phyloP scores from a whole-genome alignment of 1,140 invertebrate genomes.

The Tetramorium parvispinum region DNA sequence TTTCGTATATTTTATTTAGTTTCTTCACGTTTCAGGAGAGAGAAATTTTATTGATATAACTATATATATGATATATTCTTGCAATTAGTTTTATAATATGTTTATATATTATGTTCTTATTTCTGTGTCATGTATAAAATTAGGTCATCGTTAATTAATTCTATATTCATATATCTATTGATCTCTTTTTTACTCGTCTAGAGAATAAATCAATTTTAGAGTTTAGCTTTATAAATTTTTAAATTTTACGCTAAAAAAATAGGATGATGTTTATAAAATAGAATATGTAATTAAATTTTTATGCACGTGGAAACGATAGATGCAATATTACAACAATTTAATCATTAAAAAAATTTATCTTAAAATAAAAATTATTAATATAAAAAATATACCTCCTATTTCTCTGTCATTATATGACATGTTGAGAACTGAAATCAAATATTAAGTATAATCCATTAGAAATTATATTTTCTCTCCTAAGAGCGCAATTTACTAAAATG shows the following conservation, averaged over 20 bases:
- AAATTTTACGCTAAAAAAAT: background rate
- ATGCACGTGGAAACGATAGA: background rate
- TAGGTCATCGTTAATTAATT: background rate
- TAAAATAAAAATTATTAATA: slow-evolving; percentile 6
- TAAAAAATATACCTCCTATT: background rate
- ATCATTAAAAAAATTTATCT: background rate
- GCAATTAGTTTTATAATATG: no score
- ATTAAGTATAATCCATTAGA: background rate
- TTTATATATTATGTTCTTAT: background rate
- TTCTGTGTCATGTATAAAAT: background rate
- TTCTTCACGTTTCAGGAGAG: background rate
- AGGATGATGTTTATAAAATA: background rate
- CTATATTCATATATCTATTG: background rate
- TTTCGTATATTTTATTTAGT: background rate
- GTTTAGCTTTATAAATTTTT: background rate
- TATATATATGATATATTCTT: background rate
- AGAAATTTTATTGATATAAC: background rate
- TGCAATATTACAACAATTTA: no score
- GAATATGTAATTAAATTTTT: background rate
- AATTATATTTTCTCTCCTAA: background rate
- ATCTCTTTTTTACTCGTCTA: background rate
- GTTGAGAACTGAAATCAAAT: background rate
- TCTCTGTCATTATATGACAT: background rate
- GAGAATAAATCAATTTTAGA: background rate
- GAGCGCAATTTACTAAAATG: background rate